A percentile compares a stretch with the other conserved stretches of the same genome.
phyloP scores from a whole-genome alignment of 2,797 vertebrate genomes.

The Pseudomugil tenellus region DNA sequence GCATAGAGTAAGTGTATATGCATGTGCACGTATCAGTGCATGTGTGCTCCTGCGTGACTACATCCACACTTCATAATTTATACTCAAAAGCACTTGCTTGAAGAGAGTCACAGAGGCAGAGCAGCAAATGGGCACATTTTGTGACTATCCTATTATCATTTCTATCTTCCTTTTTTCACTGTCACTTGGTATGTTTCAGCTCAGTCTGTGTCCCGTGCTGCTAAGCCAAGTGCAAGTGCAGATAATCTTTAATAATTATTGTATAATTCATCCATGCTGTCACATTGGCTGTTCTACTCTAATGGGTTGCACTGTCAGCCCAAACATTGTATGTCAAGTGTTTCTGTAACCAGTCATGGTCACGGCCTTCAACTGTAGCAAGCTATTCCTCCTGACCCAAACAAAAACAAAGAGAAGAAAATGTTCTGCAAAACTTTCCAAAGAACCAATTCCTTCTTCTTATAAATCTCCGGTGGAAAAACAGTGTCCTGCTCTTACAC shows the following conservation, averaged over 20 bases:
- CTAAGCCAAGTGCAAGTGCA: slow-evolving; percentile 21
- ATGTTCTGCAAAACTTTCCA: not conserved
- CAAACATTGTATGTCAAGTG: not conserved
- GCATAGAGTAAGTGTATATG: slow-evolving; percentile 19
- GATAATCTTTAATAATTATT: slow-evolving; percentile 38
- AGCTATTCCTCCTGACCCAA: not conserved
- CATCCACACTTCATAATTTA: slow-evolving; percentile 78
- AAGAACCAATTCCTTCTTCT: not conserved
- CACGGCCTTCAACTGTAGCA: not conserved
- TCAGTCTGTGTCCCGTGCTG: slow-evolving; percentile 28
- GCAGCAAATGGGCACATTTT: slow-evolving; percentile 71
- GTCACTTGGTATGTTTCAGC: slow-evolving; percentile 25
- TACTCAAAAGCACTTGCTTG: slow-evolving; percentile 71
- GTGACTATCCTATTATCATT: slow-evolving; percentile 62
- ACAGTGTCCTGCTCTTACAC: not conserved
- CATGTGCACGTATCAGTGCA: slow-evolving; percentile 18
- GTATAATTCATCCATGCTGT: slow-evolving; percentile 23
- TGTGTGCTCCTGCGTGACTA: slow-evolving; percentile 58
- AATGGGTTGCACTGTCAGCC: slow-evolving; percentile 10
- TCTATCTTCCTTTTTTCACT: slow-evolving; percentile 4
- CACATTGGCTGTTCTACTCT: slow-evolving; percentile 14
- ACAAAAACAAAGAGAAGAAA: not conserved
- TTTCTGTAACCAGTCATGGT: not conserved
- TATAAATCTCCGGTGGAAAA: slow-evolving; percentile 1
- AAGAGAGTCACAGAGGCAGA: slow-evolving; percentile 67